A percentile compares a stretch with the other conserved stretches of the same genome.
Conservation (phyloP, 2,797 vertebrate genomes). For the Acanthurus lineatus region DNA sequence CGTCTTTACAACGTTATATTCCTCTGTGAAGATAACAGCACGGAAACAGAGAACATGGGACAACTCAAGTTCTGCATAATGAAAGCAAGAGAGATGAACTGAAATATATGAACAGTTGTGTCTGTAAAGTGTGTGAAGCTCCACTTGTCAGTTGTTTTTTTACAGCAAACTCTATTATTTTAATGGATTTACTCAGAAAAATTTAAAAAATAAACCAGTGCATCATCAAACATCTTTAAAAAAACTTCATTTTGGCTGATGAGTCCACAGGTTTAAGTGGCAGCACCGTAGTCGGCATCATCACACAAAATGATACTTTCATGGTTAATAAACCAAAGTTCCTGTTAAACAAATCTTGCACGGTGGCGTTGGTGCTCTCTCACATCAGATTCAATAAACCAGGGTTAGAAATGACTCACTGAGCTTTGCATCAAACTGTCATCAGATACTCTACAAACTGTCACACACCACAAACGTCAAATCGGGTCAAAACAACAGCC, state of each 20-base stretch:
- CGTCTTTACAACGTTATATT: not conserved
- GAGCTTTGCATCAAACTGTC: not conserved
- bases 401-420: constrained; percentile 49
- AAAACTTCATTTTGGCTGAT: not conserved
- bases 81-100: not conserved
- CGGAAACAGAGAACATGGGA: not conserved
- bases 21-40: constrained; percentile 3
- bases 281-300: not conserved
- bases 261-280: not conserved
- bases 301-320: not conserved
- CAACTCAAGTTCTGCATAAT: not conserved
- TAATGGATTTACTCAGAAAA: not conserved
- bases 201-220: not conserved
- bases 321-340: not conserved
- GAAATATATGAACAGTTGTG: not conserved
- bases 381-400: not conserved
- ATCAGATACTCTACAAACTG: not conserved
- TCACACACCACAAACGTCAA: constrained; percentile 46
- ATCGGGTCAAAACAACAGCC: constrained; percentile 22
- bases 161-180: not conserved
- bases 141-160: not conserved
- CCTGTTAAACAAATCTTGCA: not conserved
- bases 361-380: not conserved
- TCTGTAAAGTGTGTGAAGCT: not conserved
- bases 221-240: not conserved